These are phyloP conservation scores for Orthonyx spaldingii DNA, from an alignment of 2,113 vertebrate species.

Conservation along the genomic window DNA sequence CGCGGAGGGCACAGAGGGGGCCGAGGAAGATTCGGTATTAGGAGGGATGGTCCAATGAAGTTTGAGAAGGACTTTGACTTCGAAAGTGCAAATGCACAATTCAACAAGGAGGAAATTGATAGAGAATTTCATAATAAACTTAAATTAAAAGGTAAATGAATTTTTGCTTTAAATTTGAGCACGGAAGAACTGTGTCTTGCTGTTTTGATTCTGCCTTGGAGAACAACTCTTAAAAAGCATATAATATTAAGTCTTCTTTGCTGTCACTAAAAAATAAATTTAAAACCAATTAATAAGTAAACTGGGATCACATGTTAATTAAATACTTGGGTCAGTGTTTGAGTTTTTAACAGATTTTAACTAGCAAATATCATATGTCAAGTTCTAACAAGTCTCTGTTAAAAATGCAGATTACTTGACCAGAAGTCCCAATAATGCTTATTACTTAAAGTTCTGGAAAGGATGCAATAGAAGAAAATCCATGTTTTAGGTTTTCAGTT, in stretches of 20 bases:
- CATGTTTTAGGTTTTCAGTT: not conserved
- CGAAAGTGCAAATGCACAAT: conserved; percentile 96
- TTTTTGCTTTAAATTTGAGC: not conserved
- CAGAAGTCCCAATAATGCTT: not conserved
- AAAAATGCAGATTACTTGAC: not conserved
- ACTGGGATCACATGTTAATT: not conserved
- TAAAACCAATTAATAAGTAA: not conserved
- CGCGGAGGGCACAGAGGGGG: conserved; percentile 90
- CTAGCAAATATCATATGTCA: not conserved
- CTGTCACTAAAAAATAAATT: not conserved
- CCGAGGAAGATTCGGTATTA: conserved; percentile 84
- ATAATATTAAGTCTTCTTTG: not conserved
- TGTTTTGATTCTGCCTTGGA: not conserved
- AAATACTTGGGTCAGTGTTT: not conserved
- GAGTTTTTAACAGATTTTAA: not conserved
- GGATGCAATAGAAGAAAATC: not conserved
- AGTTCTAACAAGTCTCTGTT: not conserved
- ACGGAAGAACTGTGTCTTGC: not conserved
- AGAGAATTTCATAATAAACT: conserved; percentile 97
- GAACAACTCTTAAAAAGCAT: not conserved
- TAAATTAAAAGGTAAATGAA: conserved; percentile 89
- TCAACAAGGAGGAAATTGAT: conserved; percentile 98
- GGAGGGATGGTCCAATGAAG: conserved; percentile 92
- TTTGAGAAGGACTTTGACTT: conserved; percentile 99
- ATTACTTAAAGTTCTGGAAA: not conserved